phyloP scores from a whole-genome alignment of 2,113 vertebrate species.

The Actinemys pallida region DNA sequence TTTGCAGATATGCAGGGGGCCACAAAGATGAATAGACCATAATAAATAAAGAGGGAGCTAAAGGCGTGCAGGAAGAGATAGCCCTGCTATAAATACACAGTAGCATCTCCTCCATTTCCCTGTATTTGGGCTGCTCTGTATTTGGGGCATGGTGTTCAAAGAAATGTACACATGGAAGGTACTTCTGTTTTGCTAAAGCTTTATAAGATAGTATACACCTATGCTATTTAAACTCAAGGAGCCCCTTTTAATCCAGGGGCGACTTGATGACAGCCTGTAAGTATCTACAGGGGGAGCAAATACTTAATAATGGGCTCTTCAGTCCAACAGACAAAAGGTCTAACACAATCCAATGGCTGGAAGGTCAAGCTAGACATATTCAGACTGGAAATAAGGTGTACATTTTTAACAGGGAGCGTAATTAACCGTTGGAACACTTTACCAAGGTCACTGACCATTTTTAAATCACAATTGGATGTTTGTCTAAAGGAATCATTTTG shows the following conservation, averaged over 20 bases:
- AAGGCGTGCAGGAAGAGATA: not conserved
- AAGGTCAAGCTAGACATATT: not conserved
- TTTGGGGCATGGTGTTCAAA: not conserved
- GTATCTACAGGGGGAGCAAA: not conserved
- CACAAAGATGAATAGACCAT: not conserved
- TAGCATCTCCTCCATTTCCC: not conserved
- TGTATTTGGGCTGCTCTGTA: not conserved
- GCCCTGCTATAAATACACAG: not conserved
- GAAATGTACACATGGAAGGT: accelerated
- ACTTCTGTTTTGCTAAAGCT: not conserved
- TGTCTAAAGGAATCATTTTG: not conserved
- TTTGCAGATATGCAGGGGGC: slow-evolving; percentile 2
- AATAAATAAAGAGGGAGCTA: not conserved
- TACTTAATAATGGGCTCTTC: not conserved
- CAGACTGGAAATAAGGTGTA: not conserved
- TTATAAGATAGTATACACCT: not conserved
- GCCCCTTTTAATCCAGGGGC: not conserved
- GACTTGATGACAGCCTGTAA: not conserved
- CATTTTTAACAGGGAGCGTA: not conserved
- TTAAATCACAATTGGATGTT: not conserved
- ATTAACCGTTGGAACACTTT: not conserved
- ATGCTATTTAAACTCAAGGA: not conserved
- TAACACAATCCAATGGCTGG: not conserved
- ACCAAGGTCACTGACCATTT: not conserved
- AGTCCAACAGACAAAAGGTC: not conserved